Base-by-base conservation (phyloP, 2,113 vertebrate genomes). In the Narcine bancroftii region DNA sequence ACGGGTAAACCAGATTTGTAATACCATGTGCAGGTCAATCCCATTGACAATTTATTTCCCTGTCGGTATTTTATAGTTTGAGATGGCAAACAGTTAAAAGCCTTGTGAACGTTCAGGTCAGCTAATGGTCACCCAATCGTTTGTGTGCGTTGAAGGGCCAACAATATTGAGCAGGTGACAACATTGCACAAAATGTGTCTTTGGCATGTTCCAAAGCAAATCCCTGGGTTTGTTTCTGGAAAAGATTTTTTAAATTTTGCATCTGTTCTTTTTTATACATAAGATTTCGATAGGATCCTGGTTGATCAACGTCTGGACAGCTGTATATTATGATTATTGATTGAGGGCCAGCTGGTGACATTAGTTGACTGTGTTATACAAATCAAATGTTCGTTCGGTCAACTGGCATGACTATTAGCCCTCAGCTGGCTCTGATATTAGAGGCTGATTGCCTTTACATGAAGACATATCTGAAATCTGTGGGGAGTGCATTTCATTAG, bases 221-320 rank as follows among this genome's bases (percentile, higher is more conserved):
- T 91, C 39, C 26, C 65, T 47, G 39, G 3, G 42, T 36, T 77
- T 33, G 17, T 77, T 92, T 95, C 94, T 94, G 94, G 93, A 94
- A 92, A 93, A 93, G 93, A 96, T 94, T 66, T 92, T 50, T 42
- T 29, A 45, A 13, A 11, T 87, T 85, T 15, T 71, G 77, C 24
- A 21, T 91, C 24, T 91, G 89, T 29, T 66, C 39, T 69, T 91
- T 91, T 77, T 33, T 69, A 69, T 91, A 29, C 9, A 89, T 47
- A 69, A 91, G 63, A 69, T 91, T 91, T 91, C 91, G 42, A 53
- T 33, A 24, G 85, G 92, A 36, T 56, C 92, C 50, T 92, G 92
- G 66, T 50, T 50, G 85, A 39, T 63, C n/a, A 65, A 63, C 4
- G 4, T 10, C 65, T 50, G 65, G 13, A n/a, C 92, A 89, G 79